Conservation (phyloP, 2,797 vertebrate genomes). For the Poeciliopsis turneri region DNA sequence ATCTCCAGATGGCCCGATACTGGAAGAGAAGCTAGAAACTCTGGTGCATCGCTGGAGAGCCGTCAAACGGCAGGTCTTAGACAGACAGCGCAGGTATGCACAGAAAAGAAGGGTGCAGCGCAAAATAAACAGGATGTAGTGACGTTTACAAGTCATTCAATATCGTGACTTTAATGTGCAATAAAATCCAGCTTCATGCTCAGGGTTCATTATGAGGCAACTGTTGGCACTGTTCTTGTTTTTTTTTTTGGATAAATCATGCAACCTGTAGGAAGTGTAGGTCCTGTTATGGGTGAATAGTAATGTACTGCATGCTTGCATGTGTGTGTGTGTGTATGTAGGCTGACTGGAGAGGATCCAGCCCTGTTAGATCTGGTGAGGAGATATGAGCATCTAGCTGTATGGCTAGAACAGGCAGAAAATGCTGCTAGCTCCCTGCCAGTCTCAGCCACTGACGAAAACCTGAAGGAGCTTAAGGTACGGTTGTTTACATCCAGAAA, state of each 20-base stretch:
- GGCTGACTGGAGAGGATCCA: slow-evolving; percentile 83
- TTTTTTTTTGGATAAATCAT: slow-evolving; percentile 53
- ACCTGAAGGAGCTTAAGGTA: slow-evolving; percentile 87
- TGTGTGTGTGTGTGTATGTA: slow-evolving; percentile 50
- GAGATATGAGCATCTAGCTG: slow-evolving; percentile 80
- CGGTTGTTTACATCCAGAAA: slow-evolving; percentile 19
- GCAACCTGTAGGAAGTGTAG: slow-evolving; percentile 45
- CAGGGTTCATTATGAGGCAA: slow-evolving; percentile 6
- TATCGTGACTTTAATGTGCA: slow-evolving; percentile 22
- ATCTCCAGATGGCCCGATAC: slow-evolving; percentile 84
- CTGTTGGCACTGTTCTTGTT: slow-evolving; percentile 34
- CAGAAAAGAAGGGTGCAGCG: slow-evolving; percentile 4
- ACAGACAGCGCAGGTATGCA: slow-evolving; percentile 86
- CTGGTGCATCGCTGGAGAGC: slow-evolving; percentile 86
- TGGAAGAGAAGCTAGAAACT: slow-evolving; percentile 87
- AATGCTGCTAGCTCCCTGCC: slow-evolving; percentile 75
- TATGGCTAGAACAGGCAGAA: slow-evolving; percentile 87
- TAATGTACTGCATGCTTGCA: slow-evolving; percentile 19
- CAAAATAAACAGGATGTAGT: not conserved
- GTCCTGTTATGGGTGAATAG: slow-evolving; percentile 48
- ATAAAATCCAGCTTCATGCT: slow-evolving; percentile 11
- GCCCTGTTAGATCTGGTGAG: slow-evolving; percentile 83
- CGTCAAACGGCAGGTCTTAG: slow-evolving; percentile 78
- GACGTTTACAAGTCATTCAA: not conserved
- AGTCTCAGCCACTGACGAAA: slow-evolving; percentile 76